These are phyloP conservation scores for Machimus atricapillus DNA, from an alignment of 2,888 invertebrate genomes.

Conservation along the genomic window DNA sequence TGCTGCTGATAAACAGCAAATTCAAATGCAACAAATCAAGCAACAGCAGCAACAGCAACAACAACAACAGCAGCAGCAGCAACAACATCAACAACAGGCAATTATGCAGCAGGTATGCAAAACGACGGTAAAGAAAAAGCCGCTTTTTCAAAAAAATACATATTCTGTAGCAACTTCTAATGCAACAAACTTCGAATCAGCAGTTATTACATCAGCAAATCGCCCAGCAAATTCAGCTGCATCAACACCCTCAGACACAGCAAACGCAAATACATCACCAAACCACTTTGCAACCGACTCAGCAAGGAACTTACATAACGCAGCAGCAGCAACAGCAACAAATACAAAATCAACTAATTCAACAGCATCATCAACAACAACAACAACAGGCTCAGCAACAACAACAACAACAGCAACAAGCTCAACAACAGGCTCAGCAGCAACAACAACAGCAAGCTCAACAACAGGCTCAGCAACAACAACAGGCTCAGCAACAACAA, in stretches of 20 bases:
- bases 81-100: constrained; percentile 52
- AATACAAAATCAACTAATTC: constrained; percentile 64
- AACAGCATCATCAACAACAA: constrained; percentile 58
- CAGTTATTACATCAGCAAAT: constrained; percentile 56
- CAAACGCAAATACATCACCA: constrained; percentile 54
- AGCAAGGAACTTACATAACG: constrained; percentile 62
- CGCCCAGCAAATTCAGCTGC: constrained; percentile 54
- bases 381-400: constrained; percentile 53
- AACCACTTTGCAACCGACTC: constrained; percentile 56
- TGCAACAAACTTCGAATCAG: constrained; percentile 55
- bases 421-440: constrained; percentile 51
- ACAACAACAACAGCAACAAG: constrained; percentile 51
- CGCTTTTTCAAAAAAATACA: not conserved
- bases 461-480: constrained; percentile 59
- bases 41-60: constrained; percentile 53
- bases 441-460: constrained; percentile 54
- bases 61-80: constrained; percentile 20
- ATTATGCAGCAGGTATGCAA: constrained; percentile 54
- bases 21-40: constrained; percentile 57
- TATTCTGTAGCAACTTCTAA: constrained; percentile 43
- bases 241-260: constrained; percentile 48
- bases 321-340: constrained; percentile 65
- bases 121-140: not conserved
- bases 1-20: constrained; percentile 56
- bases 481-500: constrained; percentile 64